These are phyloP conservation scores for Philypnodon macrostomus DNA, from an alignment of 2,797 vertebrate species.

Conservation along the genomic window DNA sequence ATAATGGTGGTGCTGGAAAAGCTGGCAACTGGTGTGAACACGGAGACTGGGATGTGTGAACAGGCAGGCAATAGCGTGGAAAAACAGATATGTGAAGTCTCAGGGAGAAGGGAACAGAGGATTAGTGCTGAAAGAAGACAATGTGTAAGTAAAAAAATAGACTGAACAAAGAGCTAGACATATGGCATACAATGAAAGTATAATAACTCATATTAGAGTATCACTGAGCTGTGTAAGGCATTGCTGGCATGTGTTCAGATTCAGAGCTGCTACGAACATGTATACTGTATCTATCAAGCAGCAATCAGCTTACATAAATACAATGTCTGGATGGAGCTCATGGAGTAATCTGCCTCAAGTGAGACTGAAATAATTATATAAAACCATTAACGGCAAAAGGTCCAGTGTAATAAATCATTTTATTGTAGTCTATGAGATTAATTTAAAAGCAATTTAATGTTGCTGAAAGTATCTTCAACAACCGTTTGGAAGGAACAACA, in stretches of 20 bases:
- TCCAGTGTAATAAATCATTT: background rate
- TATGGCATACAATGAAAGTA: constrained; percentile 3
- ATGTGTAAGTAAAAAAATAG: background rate
- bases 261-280: constrained; percentile 17
- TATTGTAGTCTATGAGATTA: background rate
- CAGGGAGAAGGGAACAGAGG: constrained; percentile 6
- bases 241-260: constrained; percentile 11
- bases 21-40: constrained; percentile 24
- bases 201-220: constrained; percentile 1
- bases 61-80: constrained; percentile 21
- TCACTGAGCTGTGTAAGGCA: constrained; percentile 16
- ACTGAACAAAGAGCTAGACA: constrained; percentile 3
- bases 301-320: constrained; percentile 25
- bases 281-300: constrained; percentile 22
- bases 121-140: constrained; percentile 6
- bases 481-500: background rate
- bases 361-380: constrained; percentile 5
- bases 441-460: background rate
- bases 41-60: too few species aligned
- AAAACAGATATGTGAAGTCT: constrained; percentile 36
- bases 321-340: constrained; percentile 12
- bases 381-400: constrained; percentile 17
- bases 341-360: constrained; percentile 16
- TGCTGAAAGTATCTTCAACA: background rate
- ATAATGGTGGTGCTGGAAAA: constrained; percentile 49